Evolutionary conservation across 23 tunicate species (phyloP).

Genomic region (Oikopleura vanhoeffeni): DNA sequence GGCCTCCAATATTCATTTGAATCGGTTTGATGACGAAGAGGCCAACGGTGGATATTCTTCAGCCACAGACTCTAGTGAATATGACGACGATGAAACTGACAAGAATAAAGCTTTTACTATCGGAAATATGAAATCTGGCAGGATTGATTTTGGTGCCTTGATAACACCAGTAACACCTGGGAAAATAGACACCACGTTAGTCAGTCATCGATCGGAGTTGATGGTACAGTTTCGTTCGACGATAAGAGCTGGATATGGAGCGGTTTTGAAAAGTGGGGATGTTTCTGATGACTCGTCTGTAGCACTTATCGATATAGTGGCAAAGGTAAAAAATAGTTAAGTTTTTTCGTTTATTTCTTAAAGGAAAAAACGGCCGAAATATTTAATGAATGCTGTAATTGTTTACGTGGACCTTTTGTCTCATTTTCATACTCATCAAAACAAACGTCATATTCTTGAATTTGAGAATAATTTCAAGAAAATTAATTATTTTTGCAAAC

Average conservation of each 20-base stretch:
- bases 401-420: too few relatives aligned
- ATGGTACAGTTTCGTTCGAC: background rate
- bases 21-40: background rate
- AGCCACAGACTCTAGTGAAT: background rate
- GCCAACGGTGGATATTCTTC: background rate
- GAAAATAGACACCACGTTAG: background rate
- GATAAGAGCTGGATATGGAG: background rate
- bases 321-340: too few relatives aligned
- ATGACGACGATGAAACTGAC: background rate
- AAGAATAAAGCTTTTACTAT: background rate
- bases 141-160: background rate
- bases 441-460: too few relatives aligned
- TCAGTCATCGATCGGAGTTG: background rate
- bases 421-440: too few relatives aligned
- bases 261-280: background rate
- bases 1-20: background rate
- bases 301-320: background rate
- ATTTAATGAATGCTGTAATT: too few relatives aligned
- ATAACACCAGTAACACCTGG: too few relatives aligned
- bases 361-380: too few relatives aligned
- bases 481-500: too few relatives aligned
- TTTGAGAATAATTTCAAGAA: too few relatives aligned
- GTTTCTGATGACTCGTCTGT: background rate
- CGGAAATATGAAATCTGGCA: background rate
- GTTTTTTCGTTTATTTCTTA: too few relatives aligned